phyloP scores from a whole-genome alignment of 1,140 invertebrate species.

The Anoplolepis gracilipes region DNA sequence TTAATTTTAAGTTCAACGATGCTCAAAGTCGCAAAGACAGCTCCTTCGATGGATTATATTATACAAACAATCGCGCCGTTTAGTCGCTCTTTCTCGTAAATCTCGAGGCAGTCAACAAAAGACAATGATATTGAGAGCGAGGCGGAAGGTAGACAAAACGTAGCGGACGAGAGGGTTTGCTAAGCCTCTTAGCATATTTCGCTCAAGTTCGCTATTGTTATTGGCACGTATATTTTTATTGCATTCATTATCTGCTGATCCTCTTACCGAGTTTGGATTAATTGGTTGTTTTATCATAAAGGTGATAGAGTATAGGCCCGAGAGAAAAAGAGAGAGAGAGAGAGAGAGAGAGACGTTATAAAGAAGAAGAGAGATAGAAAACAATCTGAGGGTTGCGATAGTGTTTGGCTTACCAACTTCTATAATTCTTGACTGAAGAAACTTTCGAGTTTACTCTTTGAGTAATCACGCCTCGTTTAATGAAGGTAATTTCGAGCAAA shows the following conservation, averaged over 20 bases:
- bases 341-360: conserved; percentile 38
- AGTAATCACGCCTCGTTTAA: conserved; percentile 77
- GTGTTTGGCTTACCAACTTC: conserved; percentile 83
- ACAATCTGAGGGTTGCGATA: conserved; percentile 60
- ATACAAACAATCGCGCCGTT: conserved; percentile 53
- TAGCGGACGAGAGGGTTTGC: conserved; percentile 63
- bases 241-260: conserved; percentile 83
- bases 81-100: conserved; percentile 53
- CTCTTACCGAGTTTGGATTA: conserved; percentile 82
- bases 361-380: conserved; percentile 40
- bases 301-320: background rate
- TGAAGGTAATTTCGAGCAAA: conserved; percentile 68
- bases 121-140: conserved; percentile 46
- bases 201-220: conserved; percentile 77
- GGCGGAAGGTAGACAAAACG: conserved; percentile 26
- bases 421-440: conserved; percentile 70
- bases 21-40: conserved; percentile 39
- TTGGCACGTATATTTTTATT: conserved; percentile 81
- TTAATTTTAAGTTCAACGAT: conserved; percentile 55
- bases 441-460: conserved; percentile 74
- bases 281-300: conserved; percentile 79
- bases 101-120: conserved; percentile 39
- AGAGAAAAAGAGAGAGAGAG: conserved; percentile 39
- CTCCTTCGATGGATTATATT: conserved; percentile 53
- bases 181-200: conserved; percentile 83